phyloP scores from a whole-genome alignment of 2,888 invertebrate genomes.

The Apodemia zela region DNA sequence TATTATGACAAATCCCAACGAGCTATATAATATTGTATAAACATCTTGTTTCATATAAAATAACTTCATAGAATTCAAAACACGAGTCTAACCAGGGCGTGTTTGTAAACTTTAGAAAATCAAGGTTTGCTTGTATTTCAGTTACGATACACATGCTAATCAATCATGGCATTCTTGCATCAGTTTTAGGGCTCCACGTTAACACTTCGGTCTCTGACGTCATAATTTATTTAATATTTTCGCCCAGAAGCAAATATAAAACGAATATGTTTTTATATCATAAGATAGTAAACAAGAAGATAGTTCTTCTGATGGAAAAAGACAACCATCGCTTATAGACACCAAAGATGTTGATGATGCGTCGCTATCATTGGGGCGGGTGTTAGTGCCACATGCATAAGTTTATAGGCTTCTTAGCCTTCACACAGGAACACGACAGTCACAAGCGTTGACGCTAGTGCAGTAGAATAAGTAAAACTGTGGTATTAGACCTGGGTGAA shows the following conservation, averaged over 20 bases:
- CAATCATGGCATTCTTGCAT: constrained; percentile 2
- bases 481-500: too few species aligned
- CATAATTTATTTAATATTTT: not conserved
- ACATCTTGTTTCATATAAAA: not conserved
- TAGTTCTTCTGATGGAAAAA: too few species aligned
- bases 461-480: too few species aligned
- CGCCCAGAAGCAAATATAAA: not conserved
- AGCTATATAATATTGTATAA: not conserved
- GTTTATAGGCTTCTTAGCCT: too few species aligned
- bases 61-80: constrained; percentile 24
- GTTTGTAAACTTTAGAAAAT: constrained; percentile 2
- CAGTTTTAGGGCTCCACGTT: not conserved
- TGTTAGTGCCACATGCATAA: too few species aligned
- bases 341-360: too few species aligned
- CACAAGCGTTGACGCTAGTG: too few species aligned
- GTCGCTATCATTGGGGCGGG: too few species aligned
- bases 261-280: too few species aligned
- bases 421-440: too few species aligned
- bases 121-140: constrained; percentile 3
- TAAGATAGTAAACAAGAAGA: too few species aligned
- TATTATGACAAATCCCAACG: constrained; percentile 1
- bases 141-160: not conserved
- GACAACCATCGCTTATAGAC: too few species aligned
- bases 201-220: not conserved
- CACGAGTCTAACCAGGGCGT: constrained; percentile 37